These are phyloP conservation scores for Choristoneura rosaceana DNA, from an alignment of 2,888 invertebrate genomes.

Conservation along the genomic window DNA sequence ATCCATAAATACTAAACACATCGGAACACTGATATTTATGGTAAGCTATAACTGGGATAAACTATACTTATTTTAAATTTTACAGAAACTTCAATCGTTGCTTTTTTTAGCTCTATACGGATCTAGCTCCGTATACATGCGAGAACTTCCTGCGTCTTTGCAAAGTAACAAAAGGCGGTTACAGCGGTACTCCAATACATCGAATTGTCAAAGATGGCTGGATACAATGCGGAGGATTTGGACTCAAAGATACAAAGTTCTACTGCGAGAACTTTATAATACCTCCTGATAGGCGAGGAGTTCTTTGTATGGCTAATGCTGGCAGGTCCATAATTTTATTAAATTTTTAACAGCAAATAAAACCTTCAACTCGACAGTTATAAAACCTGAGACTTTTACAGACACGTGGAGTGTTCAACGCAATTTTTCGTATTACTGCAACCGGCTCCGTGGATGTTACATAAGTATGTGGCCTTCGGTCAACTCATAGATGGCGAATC, in stretches of 20 bases:
- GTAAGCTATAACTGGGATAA: slow-evolving; percentile 70
- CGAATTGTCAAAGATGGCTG: slow-evolving; percentile 89
- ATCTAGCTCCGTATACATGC: slow-evolving; percentile 85
- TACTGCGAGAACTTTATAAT: slow-evolving; percentile 89
- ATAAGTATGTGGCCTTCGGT: slow-evolving; percentile 90
- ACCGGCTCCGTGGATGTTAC: slow-evolving; percentile 89
- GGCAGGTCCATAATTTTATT: slow-evolving; percentile 71
- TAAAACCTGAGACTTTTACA: no score
- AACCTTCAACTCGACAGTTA: no score
- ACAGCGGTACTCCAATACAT: slow-evolving; percentile 85
- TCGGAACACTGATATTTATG: slow-evolving; percentile 86
- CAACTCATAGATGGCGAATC: slow-evolving; percentile 88
- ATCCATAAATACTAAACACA: slow-evolving; percentile 68
- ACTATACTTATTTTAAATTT: neutral
- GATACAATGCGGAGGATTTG: slow-evolving; percentile 88
- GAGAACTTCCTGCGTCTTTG: slow-evolving; percentile 86
- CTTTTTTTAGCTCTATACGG: slow-evolving; percentile 81
- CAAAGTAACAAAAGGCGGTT: slow-evolving; percentile 74
- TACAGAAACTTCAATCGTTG: neutral
- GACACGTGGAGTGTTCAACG: slow-evolving; percentile 87
- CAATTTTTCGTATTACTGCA: slow-evolving; percentile 89
- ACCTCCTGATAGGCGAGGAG: slow-evolving; percentile 87
- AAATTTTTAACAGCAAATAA: no score
- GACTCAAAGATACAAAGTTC: slow-evolving; percentile 68
- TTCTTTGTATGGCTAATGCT: slow-evolving; percentile 90